Evolutionary conservation across 2,888 invertebrate species (phyloP).

Genomic region (Meloe dianella): DNA sequence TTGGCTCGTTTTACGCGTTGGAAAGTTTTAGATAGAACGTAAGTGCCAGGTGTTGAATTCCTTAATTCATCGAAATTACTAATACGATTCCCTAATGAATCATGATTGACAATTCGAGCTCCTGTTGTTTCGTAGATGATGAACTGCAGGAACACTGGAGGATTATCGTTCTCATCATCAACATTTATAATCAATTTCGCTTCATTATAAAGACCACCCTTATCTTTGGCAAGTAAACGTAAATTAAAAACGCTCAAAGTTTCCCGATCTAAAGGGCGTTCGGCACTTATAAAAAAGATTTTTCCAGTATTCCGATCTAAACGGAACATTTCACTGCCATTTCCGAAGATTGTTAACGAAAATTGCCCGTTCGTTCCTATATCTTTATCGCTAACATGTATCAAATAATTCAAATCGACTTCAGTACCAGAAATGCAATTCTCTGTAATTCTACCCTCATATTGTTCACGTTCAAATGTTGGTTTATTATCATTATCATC

Average conservation of each 20-base stretch:
- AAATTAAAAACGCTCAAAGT: constrained; percentile 71
- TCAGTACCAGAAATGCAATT: constrained; percentile 75
- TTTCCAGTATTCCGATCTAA: constrained; percentile 71
- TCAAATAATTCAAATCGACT: constrained; percentile 71
- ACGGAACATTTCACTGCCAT: constrained; percentile 75
- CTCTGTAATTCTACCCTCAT: constrained; percentile 80
- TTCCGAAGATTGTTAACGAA: constrained; percentile 73
- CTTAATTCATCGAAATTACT: constrained; percentile 60
- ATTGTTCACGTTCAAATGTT: constrained; percentile 71
- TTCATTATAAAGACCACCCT: constrained; percentile 76
- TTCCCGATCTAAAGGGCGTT: constrained; percentile 72
- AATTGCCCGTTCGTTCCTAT: constrained; percentile 72
- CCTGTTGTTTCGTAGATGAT: constrained; percentile 72
- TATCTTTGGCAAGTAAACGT: constrained; percentile 76
- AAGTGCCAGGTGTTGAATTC: constrained; percentile 44
- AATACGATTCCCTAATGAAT: constrained; percentile 62
- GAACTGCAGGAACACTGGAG: constrained; percentile 74
- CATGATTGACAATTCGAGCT: constrained; percentile 69
- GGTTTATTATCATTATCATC: constrained; percentile 91
- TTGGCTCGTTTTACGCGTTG: constrained; percentile 45
- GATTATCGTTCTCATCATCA: constrained; percentile 83
- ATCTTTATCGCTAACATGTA: constrained; percentile 77
- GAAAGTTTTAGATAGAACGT: constrained; percentile 47
- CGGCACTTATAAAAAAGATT: constrained; percentile 64
- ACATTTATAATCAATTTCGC: constrained; percentile 74